phyloP scores from a whole-genome alignment of 2,797 vertebrate species.

The Silurus aristotelis region DNA sequence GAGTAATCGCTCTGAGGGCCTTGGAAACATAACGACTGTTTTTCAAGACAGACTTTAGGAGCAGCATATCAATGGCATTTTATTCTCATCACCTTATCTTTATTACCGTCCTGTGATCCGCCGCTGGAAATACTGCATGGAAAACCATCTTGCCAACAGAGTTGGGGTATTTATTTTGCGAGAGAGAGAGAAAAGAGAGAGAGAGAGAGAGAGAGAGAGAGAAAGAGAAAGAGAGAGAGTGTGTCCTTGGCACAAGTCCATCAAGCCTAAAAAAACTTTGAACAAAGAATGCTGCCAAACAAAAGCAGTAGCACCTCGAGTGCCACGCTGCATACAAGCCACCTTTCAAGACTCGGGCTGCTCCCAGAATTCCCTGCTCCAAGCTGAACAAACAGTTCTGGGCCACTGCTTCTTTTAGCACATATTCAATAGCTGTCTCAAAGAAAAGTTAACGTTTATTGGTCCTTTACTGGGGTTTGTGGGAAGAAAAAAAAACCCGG shows the following conservation, averaged over 20 bases:
- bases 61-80: background rate
- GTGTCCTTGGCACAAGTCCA: conserved; percentile 53
- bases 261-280: conserved; percentile 59
- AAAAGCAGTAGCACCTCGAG: conserved; percentile 65
- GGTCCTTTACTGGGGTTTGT: background rate
- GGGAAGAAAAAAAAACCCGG: background rate
- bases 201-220: conserved; percentile 10
- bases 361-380: conserved; percentile 69
- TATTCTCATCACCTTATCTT: conserved; percentile 8
- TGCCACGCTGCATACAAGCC: conserved; percentile 66
- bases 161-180: conserved; percentile 1
- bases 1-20: background rate
- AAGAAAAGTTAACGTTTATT: conserved; percentile 62
- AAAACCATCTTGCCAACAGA: conserved; percentile 19
- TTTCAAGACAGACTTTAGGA: background rate
- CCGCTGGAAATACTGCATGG: conserved; percentile 2
- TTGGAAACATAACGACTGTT: background rate
- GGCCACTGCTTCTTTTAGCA: conserved; percentile 73
- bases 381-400: conserved; percentile 69
- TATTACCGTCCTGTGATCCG: background rate
- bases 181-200: background rate
- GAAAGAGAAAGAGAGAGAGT: conserved; percentile 16
- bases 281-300: conserved; percentile 73
- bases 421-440: conserved; percentile 69
- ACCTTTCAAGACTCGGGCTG: conserved; percentile 64